Conservation (phyloP, 2,888 invertebrate species). For the Bimastos eiseni region DNA sequence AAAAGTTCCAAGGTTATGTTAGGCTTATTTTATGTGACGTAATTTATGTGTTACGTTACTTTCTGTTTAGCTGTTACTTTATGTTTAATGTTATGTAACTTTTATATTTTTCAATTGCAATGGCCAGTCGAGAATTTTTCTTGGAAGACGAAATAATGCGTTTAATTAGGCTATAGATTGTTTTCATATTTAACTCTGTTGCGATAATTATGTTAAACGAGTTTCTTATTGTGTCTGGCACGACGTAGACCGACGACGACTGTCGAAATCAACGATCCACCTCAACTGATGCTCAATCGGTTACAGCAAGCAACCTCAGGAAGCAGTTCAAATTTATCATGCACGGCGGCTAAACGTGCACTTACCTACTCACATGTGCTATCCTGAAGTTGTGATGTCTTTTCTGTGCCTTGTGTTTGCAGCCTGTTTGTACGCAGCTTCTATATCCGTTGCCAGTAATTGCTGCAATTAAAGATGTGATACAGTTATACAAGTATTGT, state of each 20-base stretch:
- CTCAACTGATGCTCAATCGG: too few relatives aligned
- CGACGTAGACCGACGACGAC: too few relatives aligned
- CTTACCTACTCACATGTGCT: background rate
- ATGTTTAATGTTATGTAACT: too few relatives aligned
- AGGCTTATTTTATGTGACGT: background rate
- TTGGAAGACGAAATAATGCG: too few relatives aligned
- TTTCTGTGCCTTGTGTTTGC: background rate
- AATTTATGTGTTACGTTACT: background rate
- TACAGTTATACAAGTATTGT: background rate
- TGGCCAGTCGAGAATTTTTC: too few relatives aligned
- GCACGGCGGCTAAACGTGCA: background rate
- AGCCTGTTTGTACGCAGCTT: background rate
- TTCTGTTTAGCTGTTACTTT: background rate
- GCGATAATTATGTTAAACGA: background rate
- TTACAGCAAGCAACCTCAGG: background rate
- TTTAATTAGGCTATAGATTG: too few relatives aligned
- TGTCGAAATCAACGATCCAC: too few relatives aligned
- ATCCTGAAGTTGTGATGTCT: background rate
- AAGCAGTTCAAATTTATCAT: background rate
- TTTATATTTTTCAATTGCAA: too few relatives aligned
- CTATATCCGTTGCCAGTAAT: background rate
- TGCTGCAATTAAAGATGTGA: background rate
- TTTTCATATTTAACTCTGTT: background rate
- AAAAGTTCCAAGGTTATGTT: background rate
- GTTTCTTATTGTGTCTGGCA: too few relatives aligned